Conservation (phyloP, 2,888 invertebrate genomes). For the Andrena fulva region DNA sequence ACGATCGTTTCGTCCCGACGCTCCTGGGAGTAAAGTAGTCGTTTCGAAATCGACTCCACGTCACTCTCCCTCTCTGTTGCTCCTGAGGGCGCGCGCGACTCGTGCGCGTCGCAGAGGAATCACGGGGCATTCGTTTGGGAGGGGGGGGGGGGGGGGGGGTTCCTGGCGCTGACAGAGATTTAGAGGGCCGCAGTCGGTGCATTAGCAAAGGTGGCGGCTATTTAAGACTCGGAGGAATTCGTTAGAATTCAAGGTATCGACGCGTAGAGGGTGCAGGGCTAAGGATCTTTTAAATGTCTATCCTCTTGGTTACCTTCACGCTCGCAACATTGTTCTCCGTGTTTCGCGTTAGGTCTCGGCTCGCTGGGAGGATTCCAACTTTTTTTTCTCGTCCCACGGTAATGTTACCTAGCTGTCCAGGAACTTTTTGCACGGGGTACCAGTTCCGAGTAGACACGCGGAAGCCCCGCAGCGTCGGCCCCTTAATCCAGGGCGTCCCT, state of each 20-base stretch:
- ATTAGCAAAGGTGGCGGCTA: conserved; percentile 7
- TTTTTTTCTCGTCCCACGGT: not conserved
- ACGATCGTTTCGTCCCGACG: conserved; percentile 52
- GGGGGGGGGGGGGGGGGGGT: not conserved
- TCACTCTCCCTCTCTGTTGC: conserved; percentile 26
- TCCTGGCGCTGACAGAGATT: conserved; percentile 77
- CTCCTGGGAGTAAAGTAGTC: conserved; percentile 58
- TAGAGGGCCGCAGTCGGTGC: conserved; percentile 56
- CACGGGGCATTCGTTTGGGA: conserved; percentile 48
- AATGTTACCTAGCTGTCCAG: not conserved
- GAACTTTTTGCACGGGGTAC: conserved; percentile 1
- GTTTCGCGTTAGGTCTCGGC: not conserved
- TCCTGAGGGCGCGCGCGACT: conserved; percentile 10
- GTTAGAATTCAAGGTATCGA: not conserved
- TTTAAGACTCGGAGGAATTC: not conserved
- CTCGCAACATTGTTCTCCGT: not conserved
- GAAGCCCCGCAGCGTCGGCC: conserved; percentile 17
- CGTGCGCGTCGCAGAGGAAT: conserved; percentile 24
- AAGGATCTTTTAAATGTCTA: no score
- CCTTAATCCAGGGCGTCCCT: conserved; percentile 44
- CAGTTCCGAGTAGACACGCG: not conserved
- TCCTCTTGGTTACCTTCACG: no score
- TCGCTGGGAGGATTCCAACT: not conserved
- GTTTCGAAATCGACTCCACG: conserved; percentile 62
- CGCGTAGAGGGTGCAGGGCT: no score